These are phyloP conservation scores for Pluvialis apricaria DNA, from an alignment of 2,113 vertebrate species.

Conservation along the genomic window DNA sequence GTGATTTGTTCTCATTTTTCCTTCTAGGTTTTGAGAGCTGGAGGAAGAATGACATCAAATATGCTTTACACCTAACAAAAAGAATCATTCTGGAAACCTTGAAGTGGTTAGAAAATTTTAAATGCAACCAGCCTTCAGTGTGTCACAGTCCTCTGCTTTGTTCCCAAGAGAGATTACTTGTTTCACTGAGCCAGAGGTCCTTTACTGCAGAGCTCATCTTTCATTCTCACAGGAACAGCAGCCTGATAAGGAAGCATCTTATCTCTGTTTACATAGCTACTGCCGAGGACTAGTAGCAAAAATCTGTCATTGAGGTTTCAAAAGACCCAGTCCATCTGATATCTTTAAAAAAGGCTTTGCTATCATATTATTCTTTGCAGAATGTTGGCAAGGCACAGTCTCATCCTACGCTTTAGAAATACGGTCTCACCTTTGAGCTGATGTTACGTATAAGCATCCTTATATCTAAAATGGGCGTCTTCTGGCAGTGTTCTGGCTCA, in stretches of 20 bases:
- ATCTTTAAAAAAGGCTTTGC: background rate
- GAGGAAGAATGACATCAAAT: background rate
- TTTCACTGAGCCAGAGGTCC: background rate
- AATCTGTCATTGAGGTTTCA: background rate
- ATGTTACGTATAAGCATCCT: background rate
- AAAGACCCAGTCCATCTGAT: background rate
- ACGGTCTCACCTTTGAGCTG: background rate
- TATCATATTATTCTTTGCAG: background rate
- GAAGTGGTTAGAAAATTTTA: background rate
- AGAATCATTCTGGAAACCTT: background rate
- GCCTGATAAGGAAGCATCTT: background rate
- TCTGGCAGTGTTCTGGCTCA: background rate
- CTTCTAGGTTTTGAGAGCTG: background rate
- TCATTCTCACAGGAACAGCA: background rate
- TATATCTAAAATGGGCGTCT: background rate
- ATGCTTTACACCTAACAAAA: background rate
- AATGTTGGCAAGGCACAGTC: background rate
- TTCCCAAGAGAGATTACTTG: background rate
- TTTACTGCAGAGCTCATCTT: background rate
- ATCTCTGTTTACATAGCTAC: background rate
- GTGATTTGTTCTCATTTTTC: background rate
- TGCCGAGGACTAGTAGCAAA: background rate
- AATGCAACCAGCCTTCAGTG: background rate
- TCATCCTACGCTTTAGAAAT: background rate
- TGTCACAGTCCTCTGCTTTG: background rate